Conservation (phyloP, 2,888 invertebrate species). For the Acleris holmiana region DNA sequence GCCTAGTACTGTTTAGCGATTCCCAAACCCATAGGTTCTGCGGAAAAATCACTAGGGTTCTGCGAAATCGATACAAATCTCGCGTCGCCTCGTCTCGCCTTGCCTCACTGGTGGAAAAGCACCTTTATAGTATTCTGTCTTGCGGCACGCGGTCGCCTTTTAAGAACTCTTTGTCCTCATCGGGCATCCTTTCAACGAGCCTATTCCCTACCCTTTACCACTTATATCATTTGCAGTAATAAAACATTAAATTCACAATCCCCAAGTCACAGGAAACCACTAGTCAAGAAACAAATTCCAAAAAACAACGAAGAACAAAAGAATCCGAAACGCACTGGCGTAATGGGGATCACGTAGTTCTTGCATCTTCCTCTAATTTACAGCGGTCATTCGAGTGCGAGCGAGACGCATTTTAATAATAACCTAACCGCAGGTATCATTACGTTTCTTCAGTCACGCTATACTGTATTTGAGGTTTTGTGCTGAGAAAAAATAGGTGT, state of each 20-base stretch:
- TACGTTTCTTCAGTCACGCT: constrained; percentile 63
- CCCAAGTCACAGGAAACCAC: constrained; percentile 27
- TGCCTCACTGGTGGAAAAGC: too few species aligned
- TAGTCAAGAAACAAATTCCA: constrained; percentile 40
- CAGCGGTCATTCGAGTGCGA: constrained; percentile 58
- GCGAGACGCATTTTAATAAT: constrained; percentile 74
- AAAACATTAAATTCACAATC: not conserved
- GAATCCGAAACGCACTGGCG: constrained; percentile 73
- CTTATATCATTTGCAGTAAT: not conserved
- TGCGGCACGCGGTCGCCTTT: too few species aligned
- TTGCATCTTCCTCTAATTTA: constrained; percentile 72
- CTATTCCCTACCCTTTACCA: too few species aligned
- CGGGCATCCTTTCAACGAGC: too few species aligned
- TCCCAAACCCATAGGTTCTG: too few species aligned
- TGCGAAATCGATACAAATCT: too few species aligned
- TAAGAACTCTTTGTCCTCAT: too few species aligned
- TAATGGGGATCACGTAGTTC: constrained; percentile 82
- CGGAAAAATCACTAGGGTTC: too few species aligned
- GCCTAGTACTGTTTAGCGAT: too few species aligned
- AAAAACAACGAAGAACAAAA: constrained; percentile 67
- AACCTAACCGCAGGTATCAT: constrained; percentile 80
- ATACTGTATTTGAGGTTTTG: constrained; percentile 38
- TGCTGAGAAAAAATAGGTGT: constrained; percentile 30
- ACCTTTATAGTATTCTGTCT: too few species aligned
- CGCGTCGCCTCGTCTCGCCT: too few species aligned